These are phyloP conservation scores for Chlorops oryzae DNA, from an alignment of 1,140 invertebrate species.

Conservation along the genomic window DNA sequence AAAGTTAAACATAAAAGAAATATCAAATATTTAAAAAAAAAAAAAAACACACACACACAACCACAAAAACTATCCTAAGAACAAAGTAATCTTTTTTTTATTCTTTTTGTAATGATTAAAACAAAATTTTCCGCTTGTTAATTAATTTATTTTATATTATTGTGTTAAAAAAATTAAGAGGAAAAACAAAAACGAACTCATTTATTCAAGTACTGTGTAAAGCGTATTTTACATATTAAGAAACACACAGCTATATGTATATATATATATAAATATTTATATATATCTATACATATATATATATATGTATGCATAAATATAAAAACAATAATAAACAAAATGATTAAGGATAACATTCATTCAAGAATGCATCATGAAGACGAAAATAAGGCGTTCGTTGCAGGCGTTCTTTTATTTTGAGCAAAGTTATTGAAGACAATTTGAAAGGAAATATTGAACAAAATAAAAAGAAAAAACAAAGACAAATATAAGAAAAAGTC, in stretches of 20 bases:
- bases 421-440: background rate
- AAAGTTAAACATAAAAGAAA: slow-evolving; percentile 1
- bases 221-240: background rate
- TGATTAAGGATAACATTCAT: background rate
- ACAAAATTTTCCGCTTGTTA: background rate
- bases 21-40: slow-evolving; percentile 3
- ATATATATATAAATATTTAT: background rate
- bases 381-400: background rate
- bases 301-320: too few relatives aligned
- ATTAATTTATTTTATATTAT: background rate
- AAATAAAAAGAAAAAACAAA: background rate
- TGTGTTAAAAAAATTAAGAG: background rate
- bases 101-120: too few relatives aligned
- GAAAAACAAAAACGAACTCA: background rate
- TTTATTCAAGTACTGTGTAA: background rate
- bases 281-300: too few relatives aligned
- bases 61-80: background rate
- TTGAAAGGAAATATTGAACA: background rate
- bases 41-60: background rate
- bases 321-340: background rate
- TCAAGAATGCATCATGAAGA: background rate
- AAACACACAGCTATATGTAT: background rate
- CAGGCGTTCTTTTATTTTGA: background rate
- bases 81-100: slow-evolving; percentile 1
- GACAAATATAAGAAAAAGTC: background rate